Evolutionary conservation across 2,113 vertebrate species (phyloP).

Genomic region (Leiothrix lutea): DNA sequence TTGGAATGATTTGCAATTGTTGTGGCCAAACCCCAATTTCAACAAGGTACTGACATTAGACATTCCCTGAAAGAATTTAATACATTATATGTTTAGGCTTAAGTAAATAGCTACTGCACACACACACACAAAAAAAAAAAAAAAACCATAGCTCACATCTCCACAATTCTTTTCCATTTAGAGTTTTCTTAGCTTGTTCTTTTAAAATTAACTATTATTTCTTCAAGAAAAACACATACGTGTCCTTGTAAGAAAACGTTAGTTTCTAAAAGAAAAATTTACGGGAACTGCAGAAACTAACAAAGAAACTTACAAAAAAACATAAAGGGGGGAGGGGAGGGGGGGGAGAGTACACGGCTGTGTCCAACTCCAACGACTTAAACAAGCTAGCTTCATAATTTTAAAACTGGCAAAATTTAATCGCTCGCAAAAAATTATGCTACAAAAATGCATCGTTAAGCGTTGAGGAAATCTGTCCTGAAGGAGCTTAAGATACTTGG

Average conservation of each 20-base stretch:
- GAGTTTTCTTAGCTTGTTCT: background rate
- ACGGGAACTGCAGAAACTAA: background rate
- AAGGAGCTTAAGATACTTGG: background rate
- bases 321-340: no score
- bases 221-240: background rate
- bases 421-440: background rate
- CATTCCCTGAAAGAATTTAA: background rate
- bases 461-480: background rate
- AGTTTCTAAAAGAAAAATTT: background rate
- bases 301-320: background rate
- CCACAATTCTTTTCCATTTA: background rate
- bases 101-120: background rate
- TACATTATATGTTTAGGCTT: background rate
- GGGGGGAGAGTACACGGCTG: accelerated
- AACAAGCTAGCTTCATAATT: background rate
- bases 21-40: background rate
- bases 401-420: background rate
- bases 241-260: background rate
- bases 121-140: no score
- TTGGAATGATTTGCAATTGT: background rate
- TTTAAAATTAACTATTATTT: background rate
- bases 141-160: background rate
- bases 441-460: background rate
- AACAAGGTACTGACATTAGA: background rate
- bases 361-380: background rate